A percentile compares a stretch with the other conserved stretches of the same genome.
Conservation (phyloP, 2,113 vertebrate species). For the Pterocles gutturalis region DNA sequence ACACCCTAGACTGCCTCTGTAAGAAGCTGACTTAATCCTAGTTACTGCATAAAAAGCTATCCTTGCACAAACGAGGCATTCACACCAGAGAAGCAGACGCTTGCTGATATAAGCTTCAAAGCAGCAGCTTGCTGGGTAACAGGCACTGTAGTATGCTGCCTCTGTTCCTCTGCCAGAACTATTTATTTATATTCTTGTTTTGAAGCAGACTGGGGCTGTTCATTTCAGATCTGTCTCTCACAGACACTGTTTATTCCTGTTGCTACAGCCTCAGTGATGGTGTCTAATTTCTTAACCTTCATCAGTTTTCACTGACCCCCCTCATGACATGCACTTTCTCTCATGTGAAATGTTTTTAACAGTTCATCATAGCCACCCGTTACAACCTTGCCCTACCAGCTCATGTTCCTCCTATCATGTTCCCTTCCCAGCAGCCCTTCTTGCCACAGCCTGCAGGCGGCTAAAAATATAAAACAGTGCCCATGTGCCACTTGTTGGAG, state of each 20-base stretch:
- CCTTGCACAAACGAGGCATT: slow-evolving; percentile 14
- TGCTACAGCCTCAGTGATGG: slow-evolving; percentile 47
- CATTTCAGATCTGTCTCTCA: slow-evolving; percentile 30
- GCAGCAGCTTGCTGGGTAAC: slow-evolving; percentile 51
- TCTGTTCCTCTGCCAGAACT: slow-evolving; percentile 45
- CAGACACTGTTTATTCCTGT: slow-evolving; percentile 50
- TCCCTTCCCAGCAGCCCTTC: slow-evolving; percentile 24
- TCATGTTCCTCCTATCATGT: not conserved
- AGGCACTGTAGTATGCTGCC: slow-evolving; percentile 30
- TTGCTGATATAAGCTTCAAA: slow-evolving; percentile 47
- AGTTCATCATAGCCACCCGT: not conserved
- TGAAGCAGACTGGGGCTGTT: slow-evolving; percentile 25
- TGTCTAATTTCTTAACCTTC: slow-evolving; percentile 52
- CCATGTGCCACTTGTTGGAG: not conserved
- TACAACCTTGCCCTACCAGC: not conserved
- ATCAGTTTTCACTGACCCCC: not conserved
- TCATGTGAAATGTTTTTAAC: slow-evolving; percentile 23
- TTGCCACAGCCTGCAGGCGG: not conserved
- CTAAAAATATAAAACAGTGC: not conserved
- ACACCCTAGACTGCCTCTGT: not conserved
- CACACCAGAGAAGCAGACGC: slow-evolving; percentile 6
- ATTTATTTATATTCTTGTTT: slow-evolving; percentile 70
- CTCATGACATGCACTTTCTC: slow-evolving; percentile 33
- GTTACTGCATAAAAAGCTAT: not conserved
- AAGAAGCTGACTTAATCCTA: slow-evolving; percentile 23